These are phyloP conservation scores for Cacatua alba DNA, from an alignment of 2,113 vertebrate genomes.

Conservation along the genomic window DNA sequence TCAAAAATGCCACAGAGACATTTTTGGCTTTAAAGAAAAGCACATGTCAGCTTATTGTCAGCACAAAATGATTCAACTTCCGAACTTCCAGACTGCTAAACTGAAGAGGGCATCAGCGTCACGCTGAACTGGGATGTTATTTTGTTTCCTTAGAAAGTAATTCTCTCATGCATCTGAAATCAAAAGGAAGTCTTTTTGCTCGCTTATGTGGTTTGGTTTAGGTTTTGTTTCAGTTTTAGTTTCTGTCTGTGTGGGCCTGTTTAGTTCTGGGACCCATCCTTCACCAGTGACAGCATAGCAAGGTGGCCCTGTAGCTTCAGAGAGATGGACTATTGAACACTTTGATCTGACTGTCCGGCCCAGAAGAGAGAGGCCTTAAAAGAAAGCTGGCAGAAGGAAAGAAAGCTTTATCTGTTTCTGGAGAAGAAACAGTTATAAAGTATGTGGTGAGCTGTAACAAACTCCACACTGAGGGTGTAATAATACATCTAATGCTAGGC, in stretches of 20 bases:
- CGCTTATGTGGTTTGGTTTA: background rate
- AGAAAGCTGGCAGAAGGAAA: background rate
- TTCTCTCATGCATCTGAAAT: slow-evolving; percentile 16
- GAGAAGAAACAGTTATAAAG: background rate
- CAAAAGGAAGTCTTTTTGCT: slow-evolving; percentile 26
- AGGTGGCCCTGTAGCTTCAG: background rate
- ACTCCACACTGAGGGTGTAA: background rate
- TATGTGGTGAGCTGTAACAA: background rate
- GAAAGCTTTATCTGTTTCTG: background rate
- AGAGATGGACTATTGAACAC: background rate
- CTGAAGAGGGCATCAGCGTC: slow-evolving; percentile 19
- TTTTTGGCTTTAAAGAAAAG: background rate
- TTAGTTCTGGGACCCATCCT: background rate
- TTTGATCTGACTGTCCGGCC: too few relatives aligned
- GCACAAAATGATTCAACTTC: slow-evolving; percentile 13
- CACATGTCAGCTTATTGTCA: background rate
- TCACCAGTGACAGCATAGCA: background rate
- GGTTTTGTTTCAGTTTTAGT: background rate
- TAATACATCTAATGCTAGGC: background rate
- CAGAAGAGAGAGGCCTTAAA: background rate
- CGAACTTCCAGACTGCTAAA: background rate
- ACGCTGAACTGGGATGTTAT: background rate
- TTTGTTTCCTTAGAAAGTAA: slow-evolving; percentile 13
- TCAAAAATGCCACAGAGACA: background rate
- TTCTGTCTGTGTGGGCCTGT: background rate